A percentile compares a stretch with the other conserved stretches of the same genome.
Evolutionary conservation across 2,888 invertebrate genomes (phyloP).

Genomic region (Chymomyza fuscimana): DNA sequence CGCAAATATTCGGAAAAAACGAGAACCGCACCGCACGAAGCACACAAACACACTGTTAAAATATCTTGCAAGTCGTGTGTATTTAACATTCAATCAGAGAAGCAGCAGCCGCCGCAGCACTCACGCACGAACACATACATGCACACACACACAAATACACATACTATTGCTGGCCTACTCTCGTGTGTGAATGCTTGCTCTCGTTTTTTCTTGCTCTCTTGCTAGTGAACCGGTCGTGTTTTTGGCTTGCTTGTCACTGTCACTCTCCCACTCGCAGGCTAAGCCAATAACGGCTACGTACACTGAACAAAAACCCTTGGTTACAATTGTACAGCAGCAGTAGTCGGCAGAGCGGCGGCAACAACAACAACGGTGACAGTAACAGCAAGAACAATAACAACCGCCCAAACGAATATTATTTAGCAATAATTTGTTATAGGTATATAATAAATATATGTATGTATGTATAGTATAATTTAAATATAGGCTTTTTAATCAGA

Average conservation of each 20-base stretch:
- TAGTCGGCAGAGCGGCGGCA: constrained; percentile 72
- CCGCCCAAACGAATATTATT: constrained; percentile 5
- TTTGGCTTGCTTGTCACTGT: constrained; percentile 26
- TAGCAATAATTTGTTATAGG: background rate
- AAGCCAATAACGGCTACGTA: constrained; percentile 29
- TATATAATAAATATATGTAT: background rate
- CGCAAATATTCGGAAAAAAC: constrained; percentile 61
- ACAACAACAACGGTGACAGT: constrained; percentile 59
- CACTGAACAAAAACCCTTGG: constrained; percentile 61
- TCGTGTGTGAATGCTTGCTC: constrained; percentile 21
- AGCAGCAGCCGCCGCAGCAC: constrained; percentile 11
- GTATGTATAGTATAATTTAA: background rate
- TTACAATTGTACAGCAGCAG: constrained; percentile 59
- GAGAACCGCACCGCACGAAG: constrained; percentile 76
- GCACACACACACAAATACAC: constrained; percentile 15
- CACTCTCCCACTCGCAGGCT: constrained; percentile 30
- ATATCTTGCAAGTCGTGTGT: constrained; percentile 61
- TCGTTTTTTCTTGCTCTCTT: constrained; percentile 40
- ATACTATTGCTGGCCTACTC: constrained; percentile 13
- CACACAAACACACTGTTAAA: constrained; percentile 74
- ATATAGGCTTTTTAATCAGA: constrained; percentile 1
- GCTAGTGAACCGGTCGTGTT: constrained; percentile 30
- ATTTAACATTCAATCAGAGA: constrained; percentile 64
- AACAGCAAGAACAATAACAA: constrained; percentile 50
- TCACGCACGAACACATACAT: constrained; percentile 20